These are phyloP conservation scores for Sinonovacula constricta DNA, from an alignment of 1,140 invertebrate genomes.

Conservation along the genomic window DNA sequence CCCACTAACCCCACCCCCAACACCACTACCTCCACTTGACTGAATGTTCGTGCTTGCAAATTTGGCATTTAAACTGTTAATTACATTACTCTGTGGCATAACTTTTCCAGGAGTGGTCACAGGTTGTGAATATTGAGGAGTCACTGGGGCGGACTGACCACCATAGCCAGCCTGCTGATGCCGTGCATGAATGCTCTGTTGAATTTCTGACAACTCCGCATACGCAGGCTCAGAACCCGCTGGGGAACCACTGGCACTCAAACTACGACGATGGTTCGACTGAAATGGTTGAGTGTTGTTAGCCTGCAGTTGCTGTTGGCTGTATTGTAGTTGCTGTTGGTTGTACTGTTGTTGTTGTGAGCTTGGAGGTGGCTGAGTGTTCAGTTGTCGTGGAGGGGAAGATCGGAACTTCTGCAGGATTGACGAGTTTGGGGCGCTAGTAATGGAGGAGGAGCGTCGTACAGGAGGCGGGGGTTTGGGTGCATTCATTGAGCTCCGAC, in stretches of 20 bases:
- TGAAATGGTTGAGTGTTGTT: background rate
- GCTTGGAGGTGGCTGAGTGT: background rate
- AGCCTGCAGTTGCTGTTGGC: background rate
- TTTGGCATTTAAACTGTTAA: slow-evolving; percentile 47
- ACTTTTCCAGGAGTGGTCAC: slow-evolving; percentile 23
- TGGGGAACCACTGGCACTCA: slow-evolving; percentile 36
- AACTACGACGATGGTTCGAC: slow-evolving; percentile 31
- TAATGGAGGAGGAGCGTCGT: slow-evolving; percentile 90
- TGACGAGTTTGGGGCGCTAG: slow-evolving; percentile 76
- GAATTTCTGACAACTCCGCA: slow-evolving; percentile 45
- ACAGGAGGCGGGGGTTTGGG: slow-evolving; percentile 91
- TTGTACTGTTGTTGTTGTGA: slow-evolving; percentile 1
- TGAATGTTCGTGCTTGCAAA: slow-evolving; percentile 35
- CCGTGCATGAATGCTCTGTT: slow-evolving; percentile 41
- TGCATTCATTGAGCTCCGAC: slow-evolving; percentile 83
- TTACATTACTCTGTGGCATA: slow-evolving; percentile 21
- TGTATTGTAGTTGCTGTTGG: no score
- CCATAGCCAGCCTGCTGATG: slow-evolving; percentile 32
- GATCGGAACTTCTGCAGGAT: slow-evolving; percentile 41
- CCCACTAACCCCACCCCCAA: no score
- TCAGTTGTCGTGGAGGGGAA: slow-evolving; percentile 42
- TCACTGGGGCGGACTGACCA: slow-evolving; percentile 38
- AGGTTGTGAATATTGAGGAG: slow-evolving; percentile 47
- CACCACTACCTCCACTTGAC: background rate
- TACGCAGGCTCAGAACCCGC: slow-evolving; percentile 38